Conservation (phyloP, 2,888 invertebrate species). For the Alentia gelatinosa region DNA sequence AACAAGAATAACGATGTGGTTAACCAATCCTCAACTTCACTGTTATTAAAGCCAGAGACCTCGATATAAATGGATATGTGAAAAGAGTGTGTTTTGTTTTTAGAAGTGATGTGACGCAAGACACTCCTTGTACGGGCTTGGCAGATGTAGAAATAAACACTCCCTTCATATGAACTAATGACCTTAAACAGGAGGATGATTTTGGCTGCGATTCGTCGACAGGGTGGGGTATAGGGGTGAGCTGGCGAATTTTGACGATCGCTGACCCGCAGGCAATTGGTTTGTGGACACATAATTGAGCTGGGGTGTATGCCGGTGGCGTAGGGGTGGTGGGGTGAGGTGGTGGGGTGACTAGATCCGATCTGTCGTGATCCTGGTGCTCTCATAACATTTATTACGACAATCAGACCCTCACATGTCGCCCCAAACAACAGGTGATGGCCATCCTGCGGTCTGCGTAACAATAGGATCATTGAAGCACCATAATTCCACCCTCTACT, state of each 20-base stretch:
- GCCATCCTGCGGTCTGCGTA: neutral
- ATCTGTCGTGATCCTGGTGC: constrained; percentile 1
- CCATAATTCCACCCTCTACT: neutral
- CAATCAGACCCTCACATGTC: constrained; percentile 13
- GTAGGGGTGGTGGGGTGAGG: neutral
- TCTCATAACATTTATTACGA: neutral
- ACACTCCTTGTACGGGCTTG: neutral
- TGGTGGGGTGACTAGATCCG: neutral
- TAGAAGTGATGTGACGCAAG: neutral
- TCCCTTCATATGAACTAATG: neutral
- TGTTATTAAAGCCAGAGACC: no score
- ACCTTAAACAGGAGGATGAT: neutral
- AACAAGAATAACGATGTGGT: no score
- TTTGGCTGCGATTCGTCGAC: neutral
- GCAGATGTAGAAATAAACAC: neutral
- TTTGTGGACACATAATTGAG: neutral
- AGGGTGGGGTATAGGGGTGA: neutral
- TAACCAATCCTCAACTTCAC: no score
- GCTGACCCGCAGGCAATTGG: constrained; percentile 3
- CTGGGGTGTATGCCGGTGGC: neutral
- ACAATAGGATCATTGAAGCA: neutral
- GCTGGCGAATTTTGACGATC: neutral
- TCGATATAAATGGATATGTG: no score
- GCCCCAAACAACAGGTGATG: constrained; percentile 14
- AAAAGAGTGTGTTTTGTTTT: no score